Percentiles rank a stretch among this genome's conserved stretches.
These are phyloP conservation scores for Lepetodrilus schrolli DNA, from an alignment of 2,888 invertebrate genomes.

Conservation along the genomic window DNA sequence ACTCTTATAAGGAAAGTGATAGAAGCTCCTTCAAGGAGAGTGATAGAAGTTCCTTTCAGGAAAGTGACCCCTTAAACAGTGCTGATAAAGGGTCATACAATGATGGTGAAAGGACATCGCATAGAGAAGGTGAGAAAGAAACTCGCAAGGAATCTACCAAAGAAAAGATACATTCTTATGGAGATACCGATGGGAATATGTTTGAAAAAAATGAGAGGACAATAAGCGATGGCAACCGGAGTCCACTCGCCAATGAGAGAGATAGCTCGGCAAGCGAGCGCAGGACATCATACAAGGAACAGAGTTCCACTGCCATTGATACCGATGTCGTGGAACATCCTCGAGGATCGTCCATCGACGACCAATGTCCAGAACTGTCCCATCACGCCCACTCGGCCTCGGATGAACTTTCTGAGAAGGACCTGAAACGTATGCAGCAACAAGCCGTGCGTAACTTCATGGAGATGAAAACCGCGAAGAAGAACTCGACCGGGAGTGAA, in stretches of 20 bases:
- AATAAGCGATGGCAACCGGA: too few species aligned
- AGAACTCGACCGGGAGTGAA: constrained; percentile 10
- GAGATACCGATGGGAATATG: too few species aligned
- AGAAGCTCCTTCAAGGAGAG: not conserved
- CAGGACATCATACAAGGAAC: not conserved
- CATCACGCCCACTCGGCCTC: not conserved
- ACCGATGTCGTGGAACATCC: not conserved
- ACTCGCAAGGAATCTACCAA: not conserved
- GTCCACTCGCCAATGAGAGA: too few species aligned
- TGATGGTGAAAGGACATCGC: not conserved
- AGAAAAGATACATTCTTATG: too few species aligned
- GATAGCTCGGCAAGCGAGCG: not conserved
- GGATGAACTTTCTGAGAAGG: constrained; percentile 74
- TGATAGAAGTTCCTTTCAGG: not conserved
- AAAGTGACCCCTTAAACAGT: not conserved
- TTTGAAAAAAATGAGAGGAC: too few species aligned
- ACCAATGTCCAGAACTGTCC: not conserved
- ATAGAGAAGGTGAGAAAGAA: not conserved
- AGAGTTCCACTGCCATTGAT: too few species aligned
- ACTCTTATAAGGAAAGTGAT: not conserved
- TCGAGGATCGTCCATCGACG: constrained; percentile 14
- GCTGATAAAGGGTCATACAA: not conserved
- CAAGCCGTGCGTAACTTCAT: constrained; percentile 88
- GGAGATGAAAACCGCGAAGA: constrained; percentile 80
- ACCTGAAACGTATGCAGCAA: constrained; percentile 87